A percentile compares a stretch with the other conserved stretches of the same genome.
Evolutionary conservation across 2,888 invertebrate species (phyloP).

Genomic region (Tetheella fluctuosa): DNA sequence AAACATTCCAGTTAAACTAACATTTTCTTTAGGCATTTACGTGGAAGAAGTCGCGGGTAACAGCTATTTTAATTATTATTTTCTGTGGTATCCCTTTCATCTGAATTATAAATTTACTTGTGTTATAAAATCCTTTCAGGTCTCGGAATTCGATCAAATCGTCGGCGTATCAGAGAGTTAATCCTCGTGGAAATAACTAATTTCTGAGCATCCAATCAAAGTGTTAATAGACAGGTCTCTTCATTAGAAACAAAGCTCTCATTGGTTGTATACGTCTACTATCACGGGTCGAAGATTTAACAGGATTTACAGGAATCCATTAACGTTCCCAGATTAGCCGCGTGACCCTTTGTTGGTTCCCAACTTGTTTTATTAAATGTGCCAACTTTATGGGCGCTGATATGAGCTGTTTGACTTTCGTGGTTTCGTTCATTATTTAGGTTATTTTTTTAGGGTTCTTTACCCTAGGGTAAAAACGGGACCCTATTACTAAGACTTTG

Average conservation of each 20-base stretch:
- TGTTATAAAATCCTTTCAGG: not conserved
- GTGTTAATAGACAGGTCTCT: constrained; percentile 2
- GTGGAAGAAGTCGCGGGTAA: too few species aligned
- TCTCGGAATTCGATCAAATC: not conserved
- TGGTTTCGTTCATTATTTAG: not conserved
- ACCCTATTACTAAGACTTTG: too few species aligned
- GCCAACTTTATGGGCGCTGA: constrained; percentile 4
- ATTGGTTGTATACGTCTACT: constrained; percentile 29
- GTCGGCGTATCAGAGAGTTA: not conserved
- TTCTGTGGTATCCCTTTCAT: not conserved
- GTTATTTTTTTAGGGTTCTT: too few species aligned
- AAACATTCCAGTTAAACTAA: too few species aligned
- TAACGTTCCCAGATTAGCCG: constrained; percentile 50
- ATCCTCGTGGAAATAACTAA: not conserved
- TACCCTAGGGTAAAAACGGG: too few species aligned
- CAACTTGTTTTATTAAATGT: constrained; percentile 26
- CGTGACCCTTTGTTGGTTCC: constrained; percentile 34
- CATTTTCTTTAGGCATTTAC: too few species aligned
- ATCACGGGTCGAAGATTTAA: constrained; percentile 44
- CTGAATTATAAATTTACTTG: not conserved
- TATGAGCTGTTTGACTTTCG: constrained; percentile 6
- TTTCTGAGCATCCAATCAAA: constrained; percentile 11
- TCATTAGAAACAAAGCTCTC: constrained; percentile 20
- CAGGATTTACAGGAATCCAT: constrained; percentile 54
- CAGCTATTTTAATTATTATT: too few species aligned